Conservation (phyloP, 2,113 vertebrate genomes). For the Hemiprocne comata region DNA sequence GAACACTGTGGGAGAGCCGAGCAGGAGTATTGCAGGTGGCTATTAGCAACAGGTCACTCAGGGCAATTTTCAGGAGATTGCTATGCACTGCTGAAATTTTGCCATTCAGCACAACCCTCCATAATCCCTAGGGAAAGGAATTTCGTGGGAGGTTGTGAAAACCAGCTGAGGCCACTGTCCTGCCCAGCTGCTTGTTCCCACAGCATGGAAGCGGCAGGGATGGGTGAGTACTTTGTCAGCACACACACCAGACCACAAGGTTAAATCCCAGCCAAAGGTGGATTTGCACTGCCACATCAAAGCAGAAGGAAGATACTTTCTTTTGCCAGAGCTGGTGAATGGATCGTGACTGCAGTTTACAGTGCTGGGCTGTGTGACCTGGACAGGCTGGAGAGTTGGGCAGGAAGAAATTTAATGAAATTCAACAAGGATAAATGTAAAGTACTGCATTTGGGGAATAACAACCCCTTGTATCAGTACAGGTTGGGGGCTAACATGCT, state of each 20-base stretch:
- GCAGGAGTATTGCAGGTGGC: neutral
- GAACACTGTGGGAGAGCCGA: neutral
- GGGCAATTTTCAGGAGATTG: neutral
- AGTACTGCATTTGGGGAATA: too few species aligned
- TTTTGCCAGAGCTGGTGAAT: neutral
- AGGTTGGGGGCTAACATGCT: too few species aligned
- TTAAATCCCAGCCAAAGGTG: neutral
- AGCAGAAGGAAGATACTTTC: neutral
- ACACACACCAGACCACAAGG: accelerated
- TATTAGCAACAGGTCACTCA: neutral
- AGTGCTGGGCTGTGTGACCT: neutral
- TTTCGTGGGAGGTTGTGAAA: neutral
- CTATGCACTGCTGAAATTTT: neutral
- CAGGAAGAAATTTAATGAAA: too few species aligned
- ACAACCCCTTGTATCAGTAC: too few species aligned
- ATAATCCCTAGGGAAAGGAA: neutral
- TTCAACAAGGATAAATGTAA: too few species aligned
- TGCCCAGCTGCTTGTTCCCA: neutral
- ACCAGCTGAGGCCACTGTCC: neutral
- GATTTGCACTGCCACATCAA: neutral
- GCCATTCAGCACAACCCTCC: neutral
- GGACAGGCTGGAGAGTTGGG: too few species aligned
- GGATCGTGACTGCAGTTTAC: neutral
- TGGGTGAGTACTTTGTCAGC: accelerated
- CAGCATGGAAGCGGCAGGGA: neutral